Conservation (phyloP, 2,888 invertebrate species). For the Tetragnatha montana region DNA sequence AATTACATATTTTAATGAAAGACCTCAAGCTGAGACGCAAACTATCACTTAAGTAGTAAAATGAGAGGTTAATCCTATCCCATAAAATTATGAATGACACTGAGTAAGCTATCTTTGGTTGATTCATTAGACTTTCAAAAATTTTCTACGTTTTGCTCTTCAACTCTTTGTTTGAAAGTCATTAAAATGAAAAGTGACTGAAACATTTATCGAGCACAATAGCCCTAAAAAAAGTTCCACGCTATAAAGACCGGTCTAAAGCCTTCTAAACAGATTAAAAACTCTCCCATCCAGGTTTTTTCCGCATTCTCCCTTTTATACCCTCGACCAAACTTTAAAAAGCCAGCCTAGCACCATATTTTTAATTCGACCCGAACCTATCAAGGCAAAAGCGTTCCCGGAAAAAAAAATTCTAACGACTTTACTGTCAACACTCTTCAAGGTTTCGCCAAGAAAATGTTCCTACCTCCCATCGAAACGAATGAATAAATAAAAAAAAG, state of each 20-base stretch:
- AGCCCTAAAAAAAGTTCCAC: background rate
- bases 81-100: too few relatives aligned
- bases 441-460: background rate
- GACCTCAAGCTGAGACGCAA: too few relatives aligned
- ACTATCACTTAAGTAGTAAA: too few relatives aligned
- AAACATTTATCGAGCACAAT: background rate
- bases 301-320: background rate
- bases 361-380: background rate
- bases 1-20: too few relatives aligned
- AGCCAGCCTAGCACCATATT: background rate
- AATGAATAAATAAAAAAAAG: background rate
- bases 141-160: background rate
- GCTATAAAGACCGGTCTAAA: background rate
- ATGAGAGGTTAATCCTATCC: too few relatives aligned
- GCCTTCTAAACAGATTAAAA: background rate
- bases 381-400: background rate
- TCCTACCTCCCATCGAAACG: background rate
- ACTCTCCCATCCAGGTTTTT: background rate
- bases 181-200: background rate
- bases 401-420: slow-evolving; percentile 10
- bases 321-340: background rate
- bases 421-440: slow-evolving; percentile 17
- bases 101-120: too few relatives aligned
- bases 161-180: background rate
- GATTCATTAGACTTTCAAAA: too few relatives aligned